phyloP scores from a whole-genome alignment of 2,888 invertebrate genomes.

The Agrotis puta region DNA sequence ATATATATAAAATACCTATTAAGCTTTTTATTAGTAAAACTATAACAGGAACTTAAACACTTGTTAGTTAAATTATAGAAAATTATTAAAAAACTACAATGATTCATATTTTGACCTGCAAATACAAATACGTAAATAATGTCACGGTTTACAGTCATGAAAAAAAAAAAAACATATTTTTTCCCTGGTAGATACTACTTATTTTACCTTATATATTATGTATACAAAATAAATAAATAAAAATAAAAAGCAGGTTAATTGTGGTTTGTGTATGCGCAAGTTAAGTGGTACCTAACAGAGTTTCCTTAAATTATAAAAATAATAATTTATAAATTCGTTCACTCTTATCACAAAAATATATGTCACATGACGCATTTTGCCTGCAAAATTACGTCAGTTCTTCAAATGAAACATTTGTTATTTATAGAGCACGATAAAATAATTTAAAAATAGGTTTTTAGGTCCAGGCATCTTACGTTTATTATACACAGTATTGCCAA shows the following conservation, averaged over 20 bases:
- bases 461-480: no score
- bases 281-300: background rate
- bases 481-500: no score
- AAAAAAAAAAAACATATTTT: no score
- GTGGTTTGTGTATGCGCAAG: background rate
- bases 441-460: background rate
- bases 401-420: slow-evolving; percentile 7
- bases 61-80: no score
- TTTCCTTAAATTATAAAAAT: slow-evolving; percentile 30
- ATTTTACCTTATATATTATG: no score
- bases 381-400: slow-evolving; percentile 43
- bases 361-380: slow-evolving; percentile 15
- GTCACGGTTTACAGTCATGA: no score
- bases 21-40: background rate
- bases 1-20: background rate
- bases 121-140: no score
- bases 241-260: background rate
- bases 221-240: no score
- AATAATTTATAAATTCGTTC: slow-evolving; percentile 35
- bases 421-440: background rate
- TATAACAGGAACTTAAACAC: slow-evolving; percentile 13
- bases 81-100: no score
- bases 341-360: slow-evolving; percentile 33
- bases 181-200: no score
- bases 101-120: no score